Evolutionary conservation across 2,888 invertebrate genomes (phyloP).

Genomic region (Druceiella hillmani): DNA sequence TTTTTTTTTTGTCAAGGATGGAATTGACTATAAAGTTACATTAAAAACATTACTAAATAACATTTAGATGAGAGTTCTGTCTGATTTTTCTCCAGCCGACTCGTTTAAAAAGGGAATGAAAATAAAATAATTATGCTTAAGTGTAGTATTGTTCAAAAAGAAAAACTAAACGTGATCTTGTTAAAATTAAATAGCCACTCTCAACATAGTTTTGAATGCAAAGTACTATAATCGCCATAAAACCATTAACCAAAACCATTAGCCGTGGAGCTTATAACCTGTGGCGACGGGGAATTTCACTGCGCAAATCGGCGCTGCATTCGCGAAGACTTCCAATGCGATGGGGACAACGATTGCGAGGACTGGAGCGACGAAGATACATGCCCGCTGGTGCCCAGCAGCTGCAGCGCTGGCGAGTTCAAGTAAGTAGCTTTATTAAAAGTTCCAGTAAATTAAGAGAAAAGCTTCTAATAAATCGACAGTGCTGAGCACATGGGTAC

Average conservation of each 20-base stretch:
- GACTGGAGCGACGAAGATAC: constrained; percentile 84
- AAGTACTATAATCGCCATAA: not conserved
- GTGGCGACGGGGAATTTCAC: constrained; percentile 69
- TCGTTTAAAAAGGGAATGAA: no score
- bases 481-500: no score
- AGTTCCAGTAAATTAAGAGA: no score
- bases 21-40: no score
- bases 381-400: constrained; percentile 61
- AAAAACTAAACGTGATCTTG: no score
- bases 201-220: not conserved
- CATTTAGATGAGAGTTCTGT: no score
- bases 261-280: constrained; percentile 52
- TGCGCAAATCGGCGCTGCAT: constrained; percentile 71
- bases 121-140: no score
- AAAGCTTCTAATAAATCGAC: no score
- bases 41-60: no score
- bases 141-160: no score
- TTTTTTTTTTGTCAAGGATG: no score
- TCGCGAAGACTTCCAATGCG: constrained; percentile 69
- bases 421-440: constrained; percentile 48
- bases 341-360: constrained; percentile 82
- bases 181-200: not conserved
- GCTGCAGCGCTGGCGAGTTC: constrained; percentile 65
- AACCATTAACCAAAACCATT: constrained; percentile 1
- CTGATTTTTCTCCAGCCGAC: no score